Base-by-base conservation (phyloP, 2,797 vertebrate species). In the Alexandromys oeconomus region DNA sequence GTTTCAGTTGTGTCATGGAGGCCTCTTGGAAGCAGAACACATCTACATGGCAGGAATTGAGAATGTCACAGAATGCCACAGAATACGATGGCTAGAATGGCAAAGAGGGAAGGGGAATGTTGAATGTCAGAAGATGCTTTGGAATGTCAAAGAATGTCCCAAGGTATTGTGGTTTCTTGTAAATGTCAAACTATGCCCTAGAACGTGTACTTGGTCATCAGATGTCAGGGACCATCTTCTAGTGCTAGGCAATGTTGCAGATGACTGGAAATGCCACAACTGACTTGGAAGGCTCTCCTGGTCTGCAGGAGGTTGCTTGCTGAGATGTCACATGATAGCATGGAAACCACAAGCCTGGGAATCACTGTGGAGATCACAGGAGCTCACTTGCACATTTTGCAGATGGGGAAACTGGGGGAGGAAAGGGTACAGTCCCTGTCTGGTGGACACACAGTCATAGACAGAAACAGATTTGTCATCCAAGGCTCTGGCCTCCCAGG, bases 41-140 rank as follows among this genome's bases (percentile, higher is more conserved):
- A 31, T 13, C 73, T 40, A 59, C 51, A 1, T 48, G 67, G 25
- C 25, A 15, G 67, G 69, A 79, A 77, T 57, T 92, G 87, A 93
- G 95, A 93, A 89, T 95, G 95, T 94, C 97, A 92, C 71, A 79
- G 61, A 92, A 92, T 89, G 86, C 88, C 97, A 91, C 37, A 46
- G 76, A 91, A 78, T 87, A 81, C 77, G 19, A 0, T 65, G 84
- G 76, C 48, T 57, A 78, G 87, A 94, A 96, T 74, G 86, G 77
- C 87, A 37, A 0, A 14, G 80, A 78, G 78, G 29, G 57, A 31
- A 57, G 54, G 5, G 69, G 89, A 94, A 90, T 93, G 95, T 94
- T 89, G 67, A 96, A 95, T 96, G 89, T 85, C 57, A 11, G 96
- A 92, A 96, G 96, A 96, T 87, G 89, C 84, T 94, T 85, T 76